Evolutionary conservation across 2,888 invertebrate genomes (phyloP), one percentile per base, ranked within the genome.

Genomic region (Eilema sororculum): DNA sequence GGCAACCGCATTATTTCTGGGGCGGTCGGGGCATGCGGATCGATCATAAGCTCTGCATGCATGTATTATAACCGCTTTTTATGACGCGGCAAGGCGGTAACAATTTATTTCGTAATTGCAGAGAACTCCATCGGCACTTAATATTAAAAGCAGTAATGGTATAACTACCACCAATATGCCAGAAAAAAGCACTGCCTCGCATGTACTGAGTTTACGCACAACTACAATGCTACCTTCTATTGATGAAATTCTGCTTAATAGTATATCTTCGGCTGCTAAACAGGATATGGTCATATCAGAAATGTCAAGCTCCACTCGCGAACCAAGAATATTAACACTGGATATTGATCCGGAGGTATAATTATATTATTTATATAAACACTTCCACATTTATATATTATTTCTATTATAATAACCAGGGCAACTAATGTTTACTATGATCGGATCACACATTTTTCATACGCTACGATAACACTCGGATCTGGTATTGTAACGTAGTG

Each of bases 291-390:
- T 94, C 89, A 93, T 94, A 90, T 93, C 94, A 85, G 93, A 93
- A 86, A 94, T 95, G 91, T 93, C 89, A 84, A 95, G 92, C 88
- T 93, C 95, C 81, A 95, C 95, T 92, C 89, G 87, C 86, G 93
- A 95, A 93, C 94, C 95, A 88, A 95, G 93, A 93, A 95, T 95
- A 93, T 95, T 96, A 93, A 96, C 96, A 90, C 91, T 96, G 91
- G 95, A 96, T 91, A 95, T 96, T 88, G 96, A 96, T 95, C 96
- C 96, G 89, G 95, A 96, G 96, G 96, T 96, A 96, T 95, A 93
- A 89, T 90, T 79, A 91, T 79, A 90, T 89, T 89, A 87, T 85
- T 89, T 91, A 86, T 86, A 79, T 88, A 77, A 69, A 74, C 81
- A 82, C 81, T 88, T 86, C 82, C 72, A 75, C 81, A 82, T 82